These are phyloP conservation scores for Apotomis betuletana DNA, from an alignment of 2,888 invertebrate species.

Conservation along the genomic window DNA sequence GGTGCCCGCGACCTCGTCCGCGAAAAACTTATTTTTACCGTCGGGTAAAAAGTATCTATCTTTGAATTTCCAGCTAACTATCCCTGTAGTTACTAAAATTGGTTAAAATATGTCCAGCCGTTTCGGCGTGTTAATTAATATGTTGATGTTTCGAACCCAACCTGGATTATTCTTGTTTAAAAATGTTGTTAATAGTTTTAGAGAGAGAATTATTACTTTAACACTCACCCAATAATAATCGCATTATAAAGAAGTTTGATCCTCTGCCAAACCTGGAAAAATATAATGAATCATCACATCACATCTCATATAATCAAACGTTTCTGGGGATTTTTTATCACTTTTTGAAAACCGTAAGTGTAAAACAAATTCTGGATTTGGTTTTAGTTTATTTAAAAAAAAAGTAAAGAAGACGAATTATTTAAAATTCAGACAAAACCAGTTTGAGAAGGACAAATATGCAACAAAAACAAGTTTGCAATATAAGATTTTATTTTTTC, in stretches of 20 bases:
- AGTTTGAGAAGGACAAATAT: conserved; percentile 42
- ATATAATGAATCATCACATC: not conserved
- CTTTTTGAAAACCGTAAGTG: no score
- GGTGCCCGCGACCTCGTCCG: no score
- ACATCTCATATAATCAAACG: not conserved
- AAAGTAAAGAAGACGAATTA: conserved; percentile 15
- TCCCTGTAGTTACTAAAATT: no score
- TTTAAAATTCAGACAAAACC: conserved; percentile 37
- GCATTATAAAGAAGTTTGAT: conserved; percentile 51
- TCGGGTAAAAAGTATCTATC: no score
- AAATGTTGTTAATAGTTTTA: no score
- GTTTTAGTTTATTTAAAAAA: conserved; percentile 6
- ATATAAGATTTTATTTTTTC: conserved; percentile 20
- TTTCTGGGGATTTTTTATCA: not conserved
- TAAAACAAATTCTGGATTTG: not conserved
- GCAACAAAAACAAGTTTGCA: conserved; percentile 31
- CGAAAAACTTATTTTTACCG: no score
- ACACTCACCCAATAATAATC: conserved; percentile 58
- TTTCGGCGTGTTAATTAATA: no score
- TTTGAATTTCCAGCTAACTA: no score
- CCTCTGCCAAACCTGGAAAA: conserved; percentile 21
- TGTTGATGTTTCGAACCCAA: no score
- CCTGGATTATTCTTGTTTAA: no score
- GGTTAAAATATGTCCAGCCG: no score
- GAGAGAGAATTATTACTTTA: not conserved